Evolutionary conservation across 2,113 vertebrate species (phyloP).

Genomic region (Notarius lentiginosus): DNA sequence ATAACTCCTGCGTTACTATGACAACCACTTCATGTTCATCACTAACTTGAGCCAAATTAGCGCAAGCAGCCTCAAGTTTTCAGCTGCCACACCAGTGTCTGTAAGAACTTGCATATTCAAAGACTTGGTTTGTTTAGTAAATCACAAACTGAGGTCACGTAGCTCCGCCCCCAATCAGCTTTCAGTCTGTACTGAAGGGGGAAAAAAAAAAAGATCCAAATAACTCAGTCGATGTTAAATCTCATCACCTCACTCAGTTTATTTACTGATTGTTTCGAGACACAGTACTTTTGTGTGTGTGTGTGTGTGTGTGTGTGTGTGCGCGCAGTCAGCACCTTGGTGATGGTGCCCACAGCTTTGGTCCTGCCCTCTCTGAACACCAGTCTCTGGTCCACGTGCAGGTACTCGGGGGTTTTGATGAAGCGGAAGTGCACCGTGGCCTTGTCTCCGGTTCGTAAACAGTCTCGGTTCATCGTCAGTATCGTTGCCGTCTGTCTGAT

Average conservation of each 20-base stretch:
- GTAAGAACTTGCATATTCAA: neutral
- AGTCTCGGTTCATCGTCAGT: constrained; percentile 96
- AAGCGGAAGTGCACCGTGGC: constrained; percentile 97
- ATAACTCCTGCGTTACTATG: neutral
- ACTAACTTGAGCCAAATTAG: no score
- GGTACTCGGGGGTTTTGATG: constrained; percentile 96
- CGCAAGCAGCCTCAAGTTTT: neutral
- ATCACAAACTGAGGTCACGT: neutral
- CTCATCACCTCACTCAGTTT: no score
- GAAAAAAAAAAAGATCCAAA: neutral
- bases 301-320: neutral
- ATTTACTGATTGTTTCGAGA: no score
- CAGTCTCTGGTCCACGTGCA: constrained; percentile 94
- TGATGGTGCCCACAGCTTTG: constrained; percentile 97
- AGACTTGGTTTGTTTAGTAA: neutral
- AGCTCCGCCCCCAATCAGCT: neutral
- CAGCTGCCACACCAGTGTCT: neutral
- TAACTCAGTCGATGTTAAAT: no score
- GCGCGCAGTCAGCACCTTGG: constrained; percentile 78
- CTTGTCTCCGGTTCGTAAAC: constrained; percentile 94
- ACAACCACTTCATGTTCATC: neutral
- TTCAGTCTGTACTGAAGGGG: neutral
- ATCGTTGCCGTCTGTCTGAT: constrained; percentile 97
- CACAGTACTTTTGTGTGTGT: neutral
- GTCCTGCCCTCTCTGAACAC: constrained; percentile 98